Evolutionary conservation across 2,113 vertebrate species (phyloP), one percentile per base, ranked within the genome.

Genomic region (Corythornis cristatus): DNA sequence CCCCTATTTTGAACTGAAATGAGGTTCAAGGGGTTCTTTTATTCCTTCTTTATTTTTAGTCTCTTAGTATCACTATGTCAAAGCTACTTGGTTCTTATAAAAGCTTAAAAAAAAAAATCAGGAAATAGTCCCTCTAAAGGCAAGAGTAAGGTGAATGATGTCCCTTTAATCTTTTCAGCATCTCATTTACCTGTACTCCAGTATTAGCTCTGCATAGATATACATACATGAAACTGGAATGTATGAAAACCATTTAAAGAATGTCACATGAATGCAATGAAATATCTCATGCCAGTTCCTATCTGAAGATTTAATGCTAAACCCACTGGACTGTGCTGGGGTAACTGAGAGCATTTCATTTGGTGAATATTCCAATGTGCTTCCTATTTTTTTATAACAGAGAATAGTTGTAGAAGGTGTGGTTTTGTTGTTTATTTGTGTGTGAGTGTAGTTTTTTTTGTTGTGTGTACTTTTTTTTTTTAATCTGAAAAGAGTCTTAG

Each of bases 81-180:
- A 2, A 25, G 11, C 68, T 80, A 60, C 51, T 86, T 15, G 2
- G 20, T 76, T 78, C 48, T 74, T 86, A 31, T 31, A 77, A 54
- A 86, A 78, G 29, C 51, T 54, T 86, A 0, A 65, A 83, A 92
- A 80, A 80, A 56, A 37, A 37, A 50, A 7, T 19, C 37, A 92
- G 78, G 33, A 94, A 92, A 91, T 95, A 77, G 89, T 96, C 66
- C 87, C 91, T 64, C 85, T 82, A 83, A 95, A 96, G 89, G 46
- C 91, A 97, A 95, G 70, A 83, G 71, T 83, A 93, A 96, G 85
- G 64, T 78, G 93, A 82, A 84, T 2, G 7, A 71, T 88, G 91
- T 58, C 70, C 91, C 89, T 97, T 83, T 73, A 95, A 94, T 96
- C 88, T 86, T 78, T 82, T 19, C 86, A 66, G 68, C 95, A 88